Percentiles rank a stretch among this genome's conserved stretches.
phyloP scores from a whole-genome alignment of 2,113 vertebrate species.

The Glaucidium brasilianum region DNA sequence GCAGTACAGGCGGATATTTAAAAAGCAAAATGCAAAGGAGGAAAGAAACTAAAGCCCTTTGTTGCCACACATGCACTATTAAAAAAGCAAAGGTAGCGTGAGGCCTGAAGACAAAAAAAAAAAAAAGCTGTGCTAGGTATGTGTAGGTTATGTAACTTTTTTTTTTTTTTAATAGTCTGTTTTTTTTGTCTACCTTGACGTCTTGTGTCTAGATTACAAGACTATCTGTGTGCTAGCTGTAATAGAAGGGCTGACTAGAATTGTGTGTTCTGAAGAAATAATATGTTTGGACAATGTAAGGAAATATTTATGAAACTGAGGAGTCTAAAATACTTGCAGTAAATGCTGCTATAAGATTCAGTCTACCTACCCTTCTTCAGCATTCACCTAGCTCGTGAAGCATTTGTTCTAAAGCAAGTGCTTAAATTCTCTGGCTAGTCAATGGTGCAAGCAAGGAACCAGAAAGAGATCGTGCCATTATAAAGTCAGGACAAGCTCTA shows the following conservation, averaged over 20 bases:
- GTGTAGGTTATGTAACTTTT: not conserved
- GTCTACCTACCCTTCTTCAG: not conserved
- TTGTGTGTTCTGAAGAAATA: not conserved
- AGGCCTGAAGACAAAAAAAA: not conserved
- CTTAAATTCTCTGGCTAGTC: not conserved
- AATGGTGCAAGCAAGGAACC: not conserved
- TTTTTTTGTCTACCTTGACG: not conserved
- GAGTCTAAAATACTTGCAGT: not conserved
- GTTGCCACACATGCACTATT: not conserved
- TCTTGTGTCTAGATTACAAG: not conserved
- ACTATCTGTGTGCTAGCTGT: not conserved
- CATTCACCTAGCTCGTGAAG: not conserved
- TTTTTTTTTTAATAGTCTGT: not conserved
- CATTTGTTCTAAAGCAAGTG: not conserved
- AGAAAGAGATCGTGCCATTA: not conserved
- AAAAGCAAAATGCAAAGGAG: slow-evolving; percentile 31
- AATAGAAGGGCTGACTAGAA: not conserved
- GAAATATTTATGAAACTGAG: not conserved
- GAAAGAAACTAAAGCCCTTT: slow-evolving; percentile 22
- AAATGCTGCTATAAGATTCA: not conserved
- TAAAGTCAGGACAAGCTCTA: not conserved
- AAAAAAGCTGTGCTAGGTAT: not conserved
- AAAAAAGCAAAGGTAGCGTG: slow-evolving; percentile 3
- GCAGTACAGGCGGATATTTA: slow-evolving; percentile 9
- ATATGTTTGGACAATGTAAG: not conserved